Conservation (phyloP, 2,888 invertebrate species). For the Anorthoa munda region DNA sequence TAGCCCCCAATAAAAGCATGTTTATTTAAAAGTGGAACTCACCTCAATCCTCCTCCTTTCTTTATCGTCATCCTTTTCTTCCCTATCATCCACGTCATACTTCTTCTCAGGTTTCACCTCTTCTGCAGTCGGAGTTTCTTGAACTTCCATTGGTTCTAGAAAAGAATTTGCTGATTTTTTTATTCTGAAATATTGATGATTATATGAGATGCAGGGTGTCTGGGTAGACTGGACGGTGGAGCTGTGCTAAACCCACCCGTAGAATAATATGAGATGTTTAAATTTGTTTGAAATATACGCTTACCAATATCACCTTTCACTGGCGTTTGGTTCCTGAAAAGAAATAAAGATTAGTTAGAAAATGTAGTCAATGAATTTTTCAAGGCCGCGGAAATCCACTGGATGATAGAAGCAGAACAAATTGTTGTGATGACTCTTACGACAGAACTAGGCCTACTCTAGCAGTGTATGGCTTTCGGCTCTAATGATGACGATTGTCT, state of each 20-base stretch:
- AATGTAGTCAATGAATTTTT: not conserved
- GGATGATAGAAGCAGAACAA: not conserved
- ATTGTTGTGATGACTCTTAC: too few relatives aligned
- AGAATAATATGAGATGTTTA: too few relatives aligned
- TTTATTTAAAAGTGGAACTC: not conserved
- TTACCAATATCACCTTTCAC: slow-evolving; percentile 67
- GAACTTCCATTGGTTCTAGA: slow-evolving; percentile 72
- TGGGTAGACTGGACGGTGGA: too few relatives aligned
- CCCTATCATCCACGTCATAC: slow-evolving; percentile 46
- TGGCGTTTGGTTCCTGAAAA: slow-evolving; percentile 42
- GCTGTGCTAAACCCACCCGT: too few relatives aligned
- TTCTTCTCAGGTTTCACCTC: slow-evolving; percentile 51
- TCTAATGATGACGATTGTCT: not conserved
- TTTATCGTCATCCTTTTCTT: slow-evolving; percentile 43
- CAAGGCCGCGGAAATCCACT: not conserved
- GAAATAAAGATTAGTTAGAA: not conserved
- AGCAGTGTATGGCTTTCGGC: not conserved
- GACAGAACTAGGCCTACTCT: not conserved
- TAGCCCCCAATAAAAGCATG: not conserved
- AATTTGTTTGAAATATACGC: slow-evolving; percentile 6
- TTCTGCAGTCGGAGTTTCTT: slow-evolving; percentile 42
- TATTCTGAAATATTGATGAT: not conserved
- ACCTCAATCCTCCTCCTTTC: slow-evolving; percentile 46
- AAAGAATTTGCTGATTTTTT: not conserved
- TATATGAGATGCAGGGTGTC: too few relatives aligned